A percentile compares a stretch with the other conserved stretches of the same genome.
Conservation (phyloP, 1,140 invertebrate genomes). For the Ostrea denselamellosa region DNA sequence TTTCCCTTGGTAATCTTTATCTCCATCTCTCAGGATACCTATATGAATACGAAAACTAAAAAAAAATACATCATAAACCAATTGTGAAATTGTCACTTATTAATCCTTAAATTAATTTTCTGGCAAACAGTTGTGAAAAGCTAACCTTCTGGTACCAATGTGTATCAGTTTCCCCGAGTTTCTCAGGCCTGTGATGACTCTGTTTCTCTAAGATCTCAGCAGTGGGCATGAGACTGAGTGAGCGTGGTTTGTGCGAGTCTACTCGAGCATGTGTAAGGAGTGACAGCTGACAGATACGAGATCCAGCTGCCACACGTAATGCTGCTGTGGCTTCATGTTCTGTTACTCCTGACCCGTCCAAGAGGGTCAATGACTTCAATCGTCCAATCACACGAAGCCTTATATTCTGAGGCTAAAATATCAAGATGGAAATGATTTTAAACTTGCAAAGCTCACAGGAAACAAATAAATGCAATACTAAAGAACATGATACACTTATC, state of each 20-base stretch:
- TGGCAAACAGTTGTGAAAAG: neutral
- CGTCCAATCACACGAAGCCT: conserved; percentile 73
- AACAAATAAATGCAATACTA: neutral
- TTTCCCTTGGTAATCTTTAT: no score
- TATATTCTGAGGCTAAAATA: conserved; percentile 70
- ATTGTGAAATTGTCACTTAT: neutral
- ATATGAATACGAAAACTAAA: neutral
- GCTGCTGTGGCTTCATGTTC: conserved; percentile 74
- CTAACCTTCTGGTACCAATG: conserved; percentile 73
- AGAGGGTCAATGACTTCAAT: conserved; percentile 71
- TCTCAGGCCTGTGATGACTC: conserved; percentile 72
- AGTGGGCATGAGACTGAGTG: conserved; percentile 66
- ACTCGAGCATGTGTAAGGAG: conserved; percentile 71
- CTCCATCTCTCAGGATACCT: neutral
- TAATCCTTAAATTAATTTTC: neutral
- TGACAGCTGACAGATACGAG: conserved; percentile 75
- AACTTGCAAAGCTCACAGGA: neutral
- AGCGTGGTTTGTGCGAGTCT: conserved; percentile 68
- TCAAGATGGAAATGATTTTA: conserved; percentile 19
- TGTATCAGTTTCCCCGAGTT: conserved; percentile 69
- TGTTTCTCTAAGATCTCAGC: conserved; percentile 68
- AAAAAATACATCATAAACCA: no score
- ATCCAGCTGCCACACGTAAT: conserved; percentile 74
- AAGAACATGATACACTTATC: neutral
- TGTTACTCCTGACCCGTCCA: conserved; percentile 69